Evolutionary conservation across 1,140 invertebrate species (phyloP).

Genomic region (Prorops nasuta): DNA sequence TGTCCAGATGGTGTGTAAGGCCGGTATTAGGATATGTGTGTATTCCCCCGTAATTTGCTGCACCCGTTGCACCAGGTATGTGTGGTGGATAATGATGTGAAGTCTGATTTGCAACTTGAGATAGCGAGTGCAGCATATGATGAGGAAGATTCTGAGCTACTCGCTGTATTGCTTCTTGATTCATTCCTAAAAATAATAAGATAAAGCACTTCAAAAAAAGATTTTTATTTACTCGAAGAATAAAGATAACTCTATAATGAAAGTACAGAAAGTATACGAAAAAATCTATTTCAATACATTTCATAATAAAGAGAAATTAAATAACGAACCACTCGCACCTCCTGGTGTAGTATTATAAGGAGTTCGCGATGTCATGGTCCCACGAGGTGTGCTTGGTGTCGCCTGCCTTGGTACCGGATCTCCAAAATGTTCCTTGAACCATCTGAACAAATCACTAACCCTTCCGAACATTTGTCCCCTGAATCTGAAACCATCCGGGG

Average conservation of each 20-base stretch:
- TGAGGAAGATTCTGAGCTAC: slow-evolving; percentile 72
- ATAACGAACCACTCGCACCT: slow-evolving; percentile 40
- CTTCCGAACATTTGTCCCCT: slow-evolving; percentile 85
- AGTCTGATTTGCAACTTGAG: slow-evolving; percentile 68
- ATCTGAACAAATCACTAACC: slow-evolving; percentile 80
- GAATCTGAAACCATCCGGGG: slow-evolving; percentile 90
- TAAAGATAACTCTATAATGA: slow-evolving; percentile 10
- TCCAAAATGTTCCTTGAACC: slow-evolving; percentile 98
- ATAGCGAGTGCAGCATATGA: slow-evolving; percentile 71
- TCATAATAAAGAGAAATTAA: neutral
- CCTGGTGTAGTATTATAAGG: slow-evolving; percentile 69
- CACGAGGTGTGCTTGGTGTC: slow-evolving; percentile 72
- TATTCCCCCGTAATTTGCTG: slow-evolving; percentile 42
- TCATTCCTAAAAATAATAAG: slow-evolving; percentile 55
- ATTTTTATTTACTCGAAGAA: neutral
- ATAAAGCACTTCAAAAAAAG: slow-evolving; percentile 3
- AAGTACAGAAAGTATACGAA: neutral
- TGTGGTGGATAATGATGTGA: slow-evolving; percentile 64
- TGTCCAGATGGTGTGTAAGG: slow-evolving; percentile 88
- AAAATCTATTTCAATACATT: slow-evolving; percentile 1
- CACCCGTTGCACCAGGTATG: slow-evolving; percentile 60
- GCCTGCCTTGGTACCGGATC: slow-evolving; percentile 76
- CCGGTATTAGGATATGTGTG: slow-evolving; percentile 50
- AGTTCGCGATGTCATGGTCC: slow-evolving; percentile 63
- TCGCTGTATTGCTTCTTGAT: slow-evolving; percentile 70